phyloP scores from a whole-genome alignment of 2,113 vertebrate genomes.

The Dasyprocta punctata region DNA sequence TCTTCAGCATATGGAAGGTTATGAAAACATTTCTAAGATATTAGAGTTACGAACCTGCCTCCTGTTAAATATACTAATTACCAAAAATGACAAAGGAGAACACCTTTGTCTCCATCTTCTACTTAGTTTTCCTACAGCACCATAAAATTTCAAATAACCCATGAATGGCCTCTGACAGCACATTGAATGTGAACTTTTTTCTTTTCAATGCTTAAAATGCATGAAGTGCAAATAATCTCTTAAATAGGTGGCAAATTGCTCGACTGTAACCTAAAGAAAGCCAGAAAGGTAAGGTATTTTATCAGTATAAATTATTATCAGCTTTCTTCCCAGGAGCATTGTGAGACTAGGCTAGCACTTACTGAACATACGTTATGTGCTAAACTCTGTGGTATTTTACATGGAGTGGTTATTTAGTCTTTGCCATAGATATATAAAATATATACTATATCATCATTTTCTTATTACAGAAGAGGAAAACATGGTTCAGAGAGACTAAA shows the following conservation, averaged over 20 bases:
- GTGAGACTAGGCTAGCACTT: background rate
- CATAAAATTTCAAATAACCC: background rate
- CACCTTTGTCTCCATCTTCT: background rate
- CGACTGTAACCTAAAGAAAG: background rate
- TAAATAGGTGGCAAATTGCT: background rate
- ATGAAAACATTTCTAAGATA: slow-evolving; percentile 12
- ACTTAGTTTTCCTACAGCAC: background rate
- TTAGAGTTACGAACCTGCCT: background rate
- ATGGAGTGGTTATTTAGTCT: background rate
- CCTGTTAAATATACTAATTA: background rate
- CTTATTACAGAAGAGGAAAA: background rate
- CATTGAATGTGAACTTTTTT: background rate
- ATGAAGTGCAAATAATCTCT: background rate
- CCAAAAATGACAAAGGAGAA: background rate
- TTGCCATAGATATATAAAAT: background rate
- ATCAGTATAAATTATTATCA: background rate
- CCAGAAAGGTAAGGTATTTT: background rate
- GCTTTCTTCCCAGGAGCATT: background rate
- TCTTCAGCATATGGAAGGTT: background rate
- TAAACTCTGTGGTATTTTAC: background rate
- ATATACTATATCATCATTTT: background rate
- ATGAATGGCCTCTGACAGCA: background rate
- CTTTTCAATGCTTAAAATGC: slow-evolving; percentile 1
- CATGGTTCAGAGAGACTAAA: background rate
- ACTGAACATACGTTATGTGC: background rate